phyloP scores from a whole-genome alignment of 2,113 vertebrate genomes.

The Todiramphus chloris region DNA sequence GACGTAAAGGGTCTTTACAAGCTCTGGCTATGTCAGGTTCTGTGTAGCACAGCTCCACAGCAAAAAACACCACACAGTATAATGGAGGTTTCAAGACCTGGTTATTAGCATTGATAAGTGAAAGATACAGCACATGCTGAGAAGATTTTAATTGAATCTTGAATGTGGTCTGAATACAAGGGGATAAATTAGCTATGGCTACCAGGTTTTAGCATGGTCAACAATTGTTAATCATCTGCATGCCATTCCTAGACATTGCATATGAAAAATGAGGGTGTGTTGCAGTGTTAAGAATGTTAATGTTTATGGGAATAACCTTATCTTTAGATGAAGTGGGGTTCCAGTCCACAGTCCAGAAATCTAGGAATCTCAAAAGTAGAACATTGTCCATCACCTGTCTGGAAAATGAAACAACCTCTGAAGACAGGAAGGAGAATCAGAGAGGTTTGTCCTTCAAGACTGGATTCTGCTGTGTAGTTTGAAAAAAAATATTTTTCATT shows the following conservation, averaged over 20 bases:
- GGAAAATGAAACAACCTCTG: neutral
- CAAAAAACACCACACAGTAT: neutral
- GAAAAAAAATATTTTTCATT: neutral
- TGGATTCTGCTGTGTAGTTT: neutral
- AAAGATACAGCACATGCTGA: neutral
- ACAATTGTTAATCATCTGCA: neutral
- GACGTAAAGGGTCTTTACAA: constrained; percentile 31
- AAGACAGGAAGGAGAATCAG: neutral
- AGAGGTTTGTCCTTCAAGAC: rapidly evolving
- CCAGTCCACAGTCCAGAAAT: neutral
- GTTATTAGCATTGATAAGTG: neutral
- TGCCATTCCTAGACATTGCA: neutral
- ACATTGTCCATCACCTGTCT: neutral
- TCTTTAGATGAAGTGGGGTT: neutral
- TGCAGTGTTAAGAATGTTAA: neutral
- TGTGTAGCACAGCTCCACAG: neutral
- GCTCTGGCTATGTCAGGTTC: neutral
- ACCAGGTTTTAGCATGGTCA: neutral
- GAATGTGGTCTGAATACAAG: constrained; percentile 26
- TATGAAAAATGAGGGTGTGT: neutral
- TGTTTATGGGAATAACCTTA: neutral
- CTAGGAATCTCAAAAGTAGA: rapidly evolving
- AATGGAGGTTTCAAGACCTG: constrained; percentile 4
- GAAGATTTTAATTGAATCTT: constrained; percentile 46
- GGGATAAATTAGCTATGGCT: neutral